These are phyloP conservation scores for Sycophaga agraensis DNA, from an alignment of 1,140 invertebrate species.

Conservation along the genomic window DNA sequence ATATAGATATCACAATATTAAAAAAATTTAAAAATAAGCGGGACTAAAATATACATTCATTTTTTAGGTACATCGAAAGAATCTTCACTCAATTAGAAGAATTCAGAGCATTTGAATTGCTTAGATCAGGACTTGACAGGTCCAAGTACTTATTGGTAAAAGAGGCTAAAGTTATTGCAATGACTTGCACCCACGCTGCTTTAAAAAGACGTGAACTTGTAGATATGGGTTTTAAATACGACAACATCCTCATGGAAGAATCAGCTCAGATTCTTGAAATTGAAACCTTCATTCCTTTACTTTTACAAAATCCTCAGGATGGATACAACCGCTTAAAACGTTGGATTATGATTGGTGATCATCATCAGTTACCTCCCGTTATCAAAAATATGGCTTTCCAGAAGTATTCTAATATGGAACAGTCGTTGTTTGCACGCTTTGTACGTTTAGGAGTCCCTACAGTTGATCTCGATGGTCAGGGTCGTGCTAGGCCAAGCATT, in stretches of 20 bases:
- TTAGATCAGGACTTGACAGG: conserved; percentile 91
- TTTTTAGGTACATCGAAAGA: conserved; percentile 80
- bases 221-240: conserved; percentile 94
- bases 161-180: conserved; percentile 99
- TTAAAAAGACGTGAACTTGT: conserved; percentile 95
- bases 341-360: conserved; percentile 99
- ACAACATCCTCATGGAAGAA: conserved; percentile 99
- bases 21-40: no score
- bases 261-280: conserved; percentile 99
- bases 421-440: conserved; percentile 95
- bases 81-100: conserved; percentile 98
- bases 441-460: conserved; percentile 95
- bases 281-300: conserved; percentile 97
- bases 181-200: conserved; percentile 99
- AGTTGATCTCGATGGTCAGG: conserved; percentile 96
- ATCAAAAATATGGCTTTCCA: conserved; percentile 99
- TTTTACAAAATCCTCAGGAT: conserved; percentile 96
- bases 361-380: conserved; percentile 98
- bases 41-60: no score
- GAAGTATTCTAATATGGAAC: conserved; percentile 99
- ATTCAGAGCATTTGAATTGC: conserved; percentile 95
- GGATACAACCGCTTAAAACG: conserved; percentile 94
- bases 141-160: conserved; percentile 96
- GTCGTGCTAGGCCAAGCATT: conserved; percentile 88
- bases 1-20: no score